Evolutionary conservation across 2,113 vertebrate species (phyloP), one percentile per base, ranked within the genome.

Genomic region (Struthio camelus): DNA sequence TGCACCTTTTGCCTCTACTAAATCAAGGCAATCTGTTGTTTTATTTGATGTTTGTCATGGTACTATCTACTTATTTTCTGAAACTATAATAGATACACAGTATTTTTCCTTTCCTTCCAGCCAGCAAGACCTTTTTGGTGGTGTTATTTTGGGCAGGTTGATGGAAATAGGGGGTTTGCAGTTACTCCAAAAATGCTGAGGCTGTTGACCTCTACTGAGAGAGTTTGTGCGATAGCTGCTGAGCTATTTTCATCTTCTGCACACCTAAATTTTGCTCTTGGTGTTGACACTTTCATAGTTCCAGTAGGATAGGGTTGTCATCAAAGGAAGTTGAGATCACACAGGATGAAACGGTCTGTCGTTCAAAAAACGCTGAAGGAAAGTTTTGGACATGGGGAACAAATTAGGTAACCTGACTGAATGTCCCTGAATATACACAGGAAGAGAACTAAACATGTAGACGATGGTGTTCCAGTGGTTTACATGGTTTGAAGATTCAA

Each of bases 271-370:
- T 96, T 97, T 91, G 80, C 89, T 91, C 87, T 58, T 81, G 82
- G 88, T 88, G 76, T 90, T 97, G 94, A 96, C 95, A 96, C 89
- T 95, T 97, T 97, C 96, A 93, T 90, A 80, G 93, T 84, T 94
- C 54, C 91, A 93, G 87, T 94, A 80, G 95, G 93, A 96, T 81
- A 88, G 95, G 85, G 72, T 82, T 97, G 91, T 96, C 93, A 92
- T 88, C 97, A 79, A 79, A 77, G 95, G 94, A 97, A 96, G 95
- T 36, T 95, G 96, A 90, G 87, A 91, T 96, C 89, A 95, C 72
- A 90, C 46, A 79, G 72, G 79, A 90, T 94, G 79, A 96, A 94
- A 93, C 93, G 89, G 76, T 80, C 23, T 46, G 71, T 94, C 81
- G 40, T 93, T 95, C 89, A 86, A 73, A 80, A 11, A 28, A 48